Base-by-base conservation (phyloP, 2,888 invertebrate genomes). In the Drosophila bunnanda region DNA sequence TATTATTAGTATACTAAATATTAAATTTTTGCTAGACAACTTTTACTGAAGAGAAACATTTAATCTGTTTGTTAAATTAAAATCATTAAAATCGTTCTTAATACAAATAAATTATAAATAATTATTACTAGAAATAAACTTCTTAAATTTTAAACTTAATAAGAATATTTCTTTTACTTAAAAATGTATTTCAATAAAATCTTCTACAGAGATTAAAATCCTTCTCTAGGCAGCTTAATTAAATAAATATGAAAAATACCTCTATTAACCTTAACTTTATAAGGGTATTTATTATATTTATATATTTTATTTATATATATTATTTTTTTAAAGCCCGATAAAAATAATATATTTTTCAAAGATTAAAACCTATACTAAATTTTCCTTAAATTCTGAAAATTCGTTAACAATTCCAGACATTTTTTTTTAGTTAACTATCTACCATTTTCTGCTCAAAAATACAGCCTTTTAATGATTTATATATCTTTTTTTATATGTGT, bases 401-500 rank as follows among this genome's bases (percentile, higher is more conserved):
- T n/a, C n/a, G n/a, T n/a, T n/a, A n/a, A n/a, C n/a, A n/a, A n/a
- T n/a, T n/a, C n/a, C n/a, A n/a, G n/a, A n/a, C n/a, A n/a, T n/a
- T n/a, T n/a, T n/a, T n/a, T n/a, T n/a, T 17, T 32, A 4, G 8
- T 13, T 13, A 8, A 50, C 15, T 15, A 15, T 8, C 22, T 8
- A 2, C 22, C 7, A 8, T 9, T 20, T 13, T 17, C 9, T 12
- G 6, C 32, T 20, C 9, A 10, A 50, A 50, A 15, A 34, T 32
- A 50, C 6, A 15, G 5, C 15, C 6, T 20, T 32, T 50, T 15
- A 32, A 32, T 50, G 50, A 10, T 50, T 50, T 32, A 50, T 32
- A 32, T 48, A 15, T 44, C 2, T 50, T 20, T 50, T 48, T 50
- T 8, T 50, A 34, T 53, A n/a, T 52, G 22, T 53, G 15, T 41